These are phyloP conservation scores for Myotis brandtii DNA, from an alignment of 2,113 vertebrate species.

Conservation along the genomic window DNA sequence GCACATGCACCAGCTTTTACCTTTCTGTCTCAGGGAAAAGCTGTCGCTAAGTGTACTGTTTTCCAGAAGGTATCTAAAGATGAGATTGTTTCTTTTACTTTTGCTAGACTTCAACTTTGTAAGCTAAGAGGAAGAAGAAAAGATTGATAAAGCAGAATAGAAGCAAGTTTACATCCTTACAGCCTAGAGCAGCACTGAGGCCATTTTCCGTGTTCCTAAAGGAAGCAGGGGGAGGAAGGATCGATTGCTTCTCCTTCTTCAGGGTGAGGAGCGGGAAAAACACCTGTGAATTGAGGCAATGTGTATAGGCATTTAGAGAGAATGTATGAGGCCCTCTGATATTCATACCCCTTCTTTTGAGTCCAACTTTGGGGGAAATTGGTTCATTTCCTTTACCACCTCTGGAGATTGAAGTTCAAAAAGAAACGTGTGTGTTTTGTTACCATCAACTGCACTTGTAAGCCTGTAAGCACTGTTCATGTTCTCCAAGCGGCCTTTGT, in stretches of 20 bases:
- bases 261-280: fast-evolving
- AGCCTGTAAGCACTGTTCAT: not conserved
- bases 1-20: not conserved
- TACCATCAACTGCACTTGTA: not conserved
- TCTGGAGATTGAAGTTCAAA: constrained; percentile 1
- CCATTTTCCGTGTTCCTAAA: not conserved
- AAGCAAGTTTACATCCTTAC: not conserved
- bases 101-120: not conserved
- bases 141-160: not conserved
- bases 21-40: not conserved
- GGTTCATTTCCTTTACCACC: not conserved
- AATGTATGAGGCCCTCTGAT: not conserved
- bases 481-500: not conserved
- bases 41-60: not conserved
- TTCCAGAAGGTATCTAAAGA: not conserved
- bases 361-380: not conserved
- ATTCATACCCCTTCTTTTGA: not conserved
- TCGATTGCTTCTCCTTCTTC: not conserved
- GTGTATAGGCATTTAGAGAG: not conserved
- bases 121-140: not conserved
- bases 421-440: not conserved
- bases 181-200: not conserved
- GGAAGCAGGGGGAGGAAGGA: too few relatives aligned
- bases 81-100: not conserved
- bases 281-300: too few relatives aligned